Base-by-base conservation (phyloP, 2,797 vertebrate genomes). In the Pangasius larnaudii region DNA sequence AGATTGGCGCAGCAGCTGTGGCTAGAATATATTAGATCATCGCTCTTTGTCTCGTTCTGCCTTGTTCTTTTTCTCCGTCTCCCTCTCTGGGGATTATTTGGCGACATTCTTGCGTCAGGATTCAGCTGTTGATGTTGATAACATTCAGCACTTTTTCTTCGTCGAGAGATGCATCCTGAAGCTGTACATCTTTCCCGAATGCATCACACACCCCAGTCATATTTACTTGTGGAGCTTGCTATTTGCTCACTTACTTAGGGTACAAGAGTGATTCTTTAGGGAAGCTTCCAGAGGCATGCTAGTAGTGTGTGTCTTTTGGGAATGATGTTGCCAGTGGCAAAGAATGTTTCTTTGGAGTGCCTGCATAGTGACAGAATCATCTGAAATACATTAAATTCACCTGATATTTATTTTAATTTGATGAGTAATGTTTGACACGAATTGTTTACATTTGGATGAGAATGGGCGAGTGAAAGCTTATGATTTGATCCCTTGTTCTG, bases 31-130 rank as follows among this genome's bases (percentile, higher is more conserved):
- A 74, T 88, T 75, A 53, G 22, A 58, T 78, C 91, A 84, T 84
- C 16, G 46, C 59, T 90, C 91, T 77, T 30, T 86, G 82, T 58
- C 90, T 91, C 86, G 42, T 77, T 88, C 1, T 90, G 87, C 59
- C 63, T 89, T 33, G 81, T 86, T 82, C 67, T 71, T 33, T 81
- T 77, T 16, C 87, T 89, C 46, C 63, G 33, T 51, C 82, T 78
- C 92, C 11, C 85, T 85, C 72, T 78, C 72, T 19, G 51, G 74
- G 33, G 86, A 83, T 71, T 36, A 53, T 75, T 65, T 10, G 56
- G 56, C 27, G 56, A 36, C 67, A 39, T 56, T 53, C 30, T 63
- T 53, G 65, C 42, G 30, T 65, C 69, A 78, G 61, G 72, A 58
- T 85, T 78, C 61, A 58, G 81, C 59, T 49, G 72, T 46, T 14